Percentiles rank a stretch among this genome's conserved stretches.
Conservation (phyloP, 1,140 invertebrate genomes). For the Drosophila jambulina region DNA sequence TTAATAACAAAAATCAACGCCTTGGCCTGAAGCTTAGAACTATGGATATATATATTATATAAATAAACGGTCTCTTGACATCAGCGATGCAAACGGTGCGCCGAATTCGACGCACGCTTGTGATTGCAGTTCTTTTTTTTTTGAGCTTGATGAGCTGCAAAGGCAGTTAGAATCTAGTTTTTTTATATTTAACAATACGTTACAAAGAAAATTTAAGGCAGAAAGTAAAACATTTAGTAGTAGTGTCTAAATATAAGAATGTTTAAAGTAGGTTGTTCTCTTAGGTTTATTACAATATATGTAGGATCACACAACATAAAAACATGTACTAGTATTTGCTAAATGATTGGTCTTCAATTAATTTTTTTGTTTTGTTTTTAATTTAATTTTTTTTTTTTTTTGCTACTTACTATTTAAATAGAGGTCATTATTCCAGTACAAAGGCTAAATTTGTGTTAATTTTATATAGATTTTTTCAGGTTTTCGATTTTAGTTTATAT, state of each 20-base stretch:
- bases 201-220: conserved; percentile 74
- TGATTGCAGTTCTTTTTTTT: conserved; percentile 50
- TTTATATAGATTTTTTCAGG: conserved; percentile 65
- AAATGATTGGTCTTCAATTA: conserved; percentile 58
- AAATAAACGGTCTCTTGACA: conserved; percentile 71
- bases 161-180: conserved; percentile 69
- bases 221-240: conserved; percentile 78
- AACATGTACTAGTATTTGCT: conserved; percentile 74
- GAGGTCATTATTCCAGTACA: conserved; percentile 79
- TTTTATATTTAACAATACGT: conserved; percentile 69
- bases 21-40: conserved; percentile 58
- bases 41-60: conserved; percentile 66
- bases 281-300: conserved; percentile 63
- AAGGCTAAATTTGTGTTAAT: conserved; percentile 78
- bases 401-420: conserved; percentile 83
- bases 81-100: conserved; percentile 64
- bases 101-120: conserved; percentile 35
- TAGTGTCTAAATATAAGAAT: conserved; percentile 76
- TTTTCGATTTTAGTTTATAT: conserved; percentile 65
- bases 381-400: conserved; percentile 54
- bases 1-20: conserved; percentile 58
- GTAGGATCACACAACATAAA: conserved; percentile 81
- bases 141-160: conserved; percentile 60
- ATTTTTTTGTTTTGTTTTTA: conserved; percentile 50
- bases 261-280: conserved; percentile 62